Evolutionary conservation across 2,113 vertebrate species (phyloP).

Genomic region (Mystacornis crossleyi): DNA sequence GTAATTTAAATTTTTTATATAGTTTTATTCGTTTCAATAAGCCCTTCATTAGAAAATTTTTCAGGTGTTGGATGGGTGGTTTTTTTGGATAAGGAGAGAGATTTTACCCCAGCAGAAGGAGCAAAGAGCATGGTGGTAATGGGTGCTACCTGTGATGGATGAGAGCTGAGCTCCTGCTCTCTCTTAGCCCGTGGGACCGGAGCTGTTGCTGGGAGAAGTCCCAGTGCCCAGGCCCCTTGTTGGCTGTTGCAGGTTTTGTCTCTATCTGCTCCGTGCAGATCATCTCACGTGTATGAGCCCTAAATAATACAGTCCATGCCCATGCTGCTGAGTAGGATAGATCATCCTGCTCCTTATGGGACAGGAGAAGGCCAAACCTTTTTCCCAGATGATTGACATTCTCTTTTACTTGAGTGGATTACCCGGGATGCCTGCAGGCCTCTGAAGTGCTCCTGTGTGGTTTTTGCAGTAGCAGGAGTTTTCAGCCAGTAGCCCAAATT

Average conservation of each 20-base stretch:
- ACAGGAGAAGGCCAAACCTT: background rate
- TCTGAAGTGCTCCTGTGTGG: background rate
- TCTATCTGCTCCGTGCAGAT: rapidly evolving
- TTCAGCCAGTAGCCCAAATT: background rate
- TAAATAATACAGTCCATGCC: background rate
- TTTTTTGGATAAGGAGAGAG: background rate
- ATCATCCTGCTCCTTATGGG: background rate
- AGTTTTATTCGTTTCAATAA: background rate
- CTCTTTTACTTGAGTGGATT: background rate
- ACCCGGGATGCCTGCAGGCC: background rate
- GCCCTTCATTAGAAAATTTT: background rate
- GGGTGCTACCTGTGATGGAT: background rate
- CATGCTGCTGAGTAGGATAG: background rate
- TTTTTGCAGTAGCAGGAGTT: background rate
- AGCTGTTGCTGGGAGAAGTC: background rate
- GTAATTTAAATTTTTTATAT: background rate
- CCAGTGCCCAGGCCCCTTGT: background rate
- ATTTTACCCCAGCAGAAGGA: background rate
- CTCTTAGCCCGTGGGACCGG: background rate
- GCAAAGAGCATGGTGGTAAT: background rate
- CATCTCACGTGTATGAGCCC: background rate
- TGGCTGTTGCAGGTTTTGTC: background rate
- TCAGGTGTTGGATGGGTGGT: background rate
- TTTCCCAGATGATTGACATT: background rate
- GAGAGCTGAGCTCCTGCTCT: background rate